Conservation (phyloP, 2,113 vertebrate species). For the Setophaga kirtlandii region DNA sequence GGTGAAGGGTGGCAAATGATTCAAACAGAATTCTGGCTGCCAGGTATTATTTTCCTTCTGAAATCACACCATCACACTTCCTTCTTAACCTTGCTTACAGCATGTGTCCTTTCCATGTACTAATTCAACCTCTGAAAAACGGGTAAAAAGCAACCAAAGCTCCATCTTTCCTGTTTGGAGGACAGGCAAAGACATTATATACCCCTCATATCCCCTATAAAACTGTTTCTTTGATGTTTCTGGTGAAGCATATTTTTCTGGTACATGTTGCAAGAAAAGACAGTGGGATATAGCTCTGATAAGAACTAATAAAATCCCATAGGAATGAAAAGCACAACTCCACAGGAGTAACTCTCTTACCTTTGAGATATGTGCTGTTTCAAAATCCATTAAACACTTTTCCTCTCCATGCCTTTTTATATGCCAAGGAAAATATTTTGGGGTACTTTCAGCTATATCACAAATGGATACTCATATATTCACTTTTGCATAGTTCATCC, state of each 20-base stretch:
- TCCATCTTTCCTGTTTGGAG: not conserved
- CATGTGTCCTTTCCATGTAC: accelerated
- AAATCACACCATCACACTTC: not conserved
- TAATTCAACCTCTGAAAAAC: not conserved
- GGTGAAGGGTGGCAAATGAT: not conserved
- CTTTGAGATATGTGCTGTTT: not conserved
- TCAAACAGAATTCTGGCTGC: not conserved
- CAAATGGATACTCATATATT: not conserved
- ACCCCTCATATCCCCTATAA: not conserved
- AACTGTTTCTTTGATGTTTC: not conserved
- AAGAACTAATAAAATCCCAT: not conserved
- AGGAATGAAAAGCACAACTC: not conserved
- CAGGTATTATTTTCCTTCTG: not conserved
- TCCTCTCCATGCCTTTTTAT: not conserved
- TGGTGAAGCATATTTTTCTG: not conserved
- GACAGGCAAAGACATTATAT: not conserved
- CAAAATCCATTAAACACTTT: not conserved
- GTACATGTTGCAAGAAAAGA: not conserved
- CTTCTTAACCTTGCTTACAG: not conserved
- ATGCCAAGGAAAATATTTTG: not conserved
- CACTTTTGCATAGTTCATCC: not conserved
- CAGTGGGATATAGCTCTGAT: not conserved
- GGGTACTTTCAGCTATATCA: not conserved
- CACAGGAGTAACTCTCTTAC: not conserved
- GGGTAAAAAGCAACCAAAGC: not conserved